Conservation (phyloP, 2,797 vertebrate species). For the Trematomus bernacchii region DNA sequence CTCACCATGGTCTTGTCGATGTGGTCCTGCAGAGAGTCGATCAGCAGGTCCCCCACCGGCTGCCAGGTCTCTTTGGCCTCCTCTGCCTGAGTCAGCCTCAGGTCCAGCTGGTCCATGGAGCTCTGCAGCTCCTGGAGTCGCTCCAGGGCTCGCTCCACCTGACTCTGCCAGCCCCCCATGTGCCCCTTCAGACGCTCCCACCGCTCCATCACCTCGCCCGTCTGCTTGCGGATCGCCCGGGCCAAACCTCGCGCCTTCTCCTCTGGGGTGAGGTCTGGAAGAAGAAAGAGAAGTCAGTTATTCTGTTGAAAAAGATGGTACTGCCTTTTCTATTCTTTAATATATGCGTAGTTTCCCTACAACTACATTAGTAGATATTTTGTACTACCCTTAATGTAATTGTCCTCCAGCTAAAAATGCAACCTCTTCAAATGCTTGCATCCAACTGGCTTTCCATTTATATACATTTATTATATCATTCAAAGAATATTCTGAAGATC, state of each 20-base stretch:
- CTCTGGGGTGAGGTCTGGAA: slow-evolving; percentile 91
- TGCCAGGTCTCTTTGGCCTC: slow-evolving; percentile 91
- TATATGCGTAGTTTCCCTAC: background rate
- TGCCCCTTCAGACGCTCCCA: slow-evolving; percentile 92
- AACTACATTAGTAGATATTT: background rate
- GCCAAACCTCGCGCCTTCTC: slow-evolving; percentile 93
- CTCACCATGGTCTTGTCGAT: slow-evolving; percentile 93
- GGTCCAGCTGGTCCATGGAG: slow-evolving; percentile 95
- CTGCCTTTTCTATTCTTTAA: background rate
- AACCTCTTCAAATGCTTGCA: background rate
- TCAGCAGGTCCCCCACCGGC: slow-evolving; percentile 94
- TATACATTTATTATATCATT: background rate
- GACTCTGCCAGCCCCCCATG: slow-evolving; percentile 91
- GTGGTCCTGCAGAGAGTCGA: slow-evolving; percentile 95
- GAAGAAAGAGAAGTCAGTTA: background rate
- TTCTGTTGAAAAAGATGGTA: background rate
- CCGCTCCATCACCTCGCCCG: slow-evolving; percentile 92
- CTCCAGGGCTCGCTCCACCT: slow-evolving; percentile 93
- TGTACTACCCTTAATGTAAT: background rate
- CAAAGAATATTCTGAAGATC: background rate
- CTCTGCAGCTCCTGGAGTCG: slow-evolving; percentile 94
- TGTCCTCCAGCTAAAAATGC: background rate
- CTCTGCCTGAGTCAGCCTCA: slow-evolving; percentile 90
- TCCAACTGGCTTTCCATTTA: background rate
- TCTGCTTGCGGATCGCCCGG: slow-evolving; percentile 96